Base-by-base conservation (phyloP, 2,113 vertebrate species). In the Thalassoma bifasciatum region DNA sequence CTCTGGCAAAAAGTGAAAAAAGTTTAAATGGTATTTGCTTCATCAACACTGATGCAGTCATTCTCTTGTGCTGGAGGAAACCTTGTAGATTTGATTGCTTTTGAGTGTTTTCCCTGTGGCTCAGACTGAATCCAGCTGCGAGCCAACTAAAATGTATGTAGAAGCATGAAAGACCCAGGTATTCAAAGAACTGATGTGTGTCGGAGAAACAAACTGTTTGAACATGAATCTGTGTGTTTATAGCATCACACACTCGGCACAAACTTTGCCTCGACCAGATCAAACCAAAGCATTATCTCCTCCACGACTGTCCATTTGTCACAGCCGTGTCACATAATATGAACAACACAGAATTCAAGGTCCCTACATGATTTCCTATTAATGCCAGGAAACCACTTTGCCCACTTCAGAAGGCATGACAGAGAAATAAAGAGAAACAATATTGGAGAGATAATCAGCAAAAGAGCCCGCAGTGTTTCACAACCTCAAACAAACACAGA, bases 361-460 rank as follows among this genome's bases (percentile, higher is more conserved):
- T 24, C 37, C 44, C 30, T 46, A 36, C 17, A 37, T 19, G 44
- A 37, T 60, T 46, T 65, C 46, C 30, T 66, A 22, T 57, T 72
- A 49, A 26, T 21, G 44, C 23, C 0, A 11, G 44, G 44, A 76
- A 69, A 13, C 34, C 26, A 13, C 49, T 60, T 30, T 30, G 72
- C 50, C 23, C 13, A 52, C 68, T 37, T 85, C 63, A 77, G 10
- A 62, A 49, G 56, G 42, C 46, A 58, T 62, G 69, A 80, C 52
- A 38, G 42, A 22, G 59, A 76, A 50, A 75, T 72, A 65, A 70
- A 84, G 58, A 66, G 75, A 81, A 61, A 63, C 77, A 88, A 81
- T 86, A 71, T 68, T 21, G 30, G 38, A 42, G 57, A 77, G 79
- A 86, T 80, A 82, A 84, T 83, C 84, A 73, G 54, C 30, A 30